Percentiles rank a stretch among this genome's conserved stretches.
Evolutionary conservation across 2,888 invertebrate species (phyloP).

Genomic region (Patella pellucida): DNA sequence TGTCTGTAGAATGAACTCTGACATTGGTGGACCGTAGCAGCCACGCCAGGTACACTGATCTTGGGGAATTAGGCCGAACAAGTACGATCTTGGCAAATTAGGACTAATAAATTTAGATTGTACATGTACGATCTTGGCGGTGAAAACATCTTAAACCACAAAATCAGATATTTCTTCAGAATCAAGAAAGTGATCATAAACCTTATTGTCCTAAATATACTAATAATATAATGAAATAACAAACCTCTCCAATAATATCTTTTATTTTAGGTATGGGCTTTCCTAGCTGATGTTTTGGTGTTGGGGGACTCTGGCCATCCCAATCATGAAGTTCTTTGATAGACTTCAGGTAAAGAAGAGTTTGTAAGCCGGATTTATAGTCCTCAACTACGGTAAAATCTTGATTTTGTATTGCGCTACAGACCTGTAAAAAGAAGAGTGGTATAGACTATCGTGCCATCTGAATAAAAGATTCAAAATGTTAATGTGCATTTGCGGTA

Average conservation of each 20-base stretch:
- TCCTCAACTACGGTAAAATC: conserved; percentile 97
- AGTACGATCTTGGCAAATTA: too few species aligned
- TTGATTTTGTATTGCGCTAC: conserved; percentile 98
- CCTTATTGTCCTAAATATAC: background rate
- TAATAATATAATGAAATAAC: conserved; percentile 10
- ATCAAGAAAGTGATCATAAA: background rate
- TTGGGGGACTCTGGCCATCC: conserved; percentile 96
- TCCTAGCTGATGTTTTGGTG: conserved; percentile 90
- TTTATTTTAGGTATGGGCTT: conserved; percentile 80
- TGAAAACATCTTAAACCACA: background rate
- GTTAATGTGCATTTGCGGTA: too few species aligned
- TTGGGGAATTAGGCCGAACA: too few species aligned
- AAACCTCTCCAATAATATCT: conserved; percentile 78
- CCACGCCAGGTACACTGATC: too few species aligned
- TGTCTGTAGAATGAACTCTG: too few species aligned
- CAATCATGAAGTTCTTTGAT: conserved; percentile 76
- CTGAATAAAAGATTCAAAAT: too few species aligned
- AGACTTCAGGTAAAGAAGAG: conserved; percentile 84
- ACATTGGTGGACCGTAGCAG: too few species aligned
- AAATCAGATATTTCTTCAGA: too few species aligned
- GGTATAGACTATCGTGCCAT: background rate
- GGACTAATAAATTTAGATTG: too few species aligned
- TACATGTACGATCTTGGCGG: background rate
- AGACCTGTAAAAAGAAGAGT: conserved; percentile 77
- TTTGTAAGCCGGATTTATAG: conserved; percentile 89